Base-by-base conservation (phyloP, 2,113 vertebrate genomes). In the Agapornis roseicollis region DNA sequence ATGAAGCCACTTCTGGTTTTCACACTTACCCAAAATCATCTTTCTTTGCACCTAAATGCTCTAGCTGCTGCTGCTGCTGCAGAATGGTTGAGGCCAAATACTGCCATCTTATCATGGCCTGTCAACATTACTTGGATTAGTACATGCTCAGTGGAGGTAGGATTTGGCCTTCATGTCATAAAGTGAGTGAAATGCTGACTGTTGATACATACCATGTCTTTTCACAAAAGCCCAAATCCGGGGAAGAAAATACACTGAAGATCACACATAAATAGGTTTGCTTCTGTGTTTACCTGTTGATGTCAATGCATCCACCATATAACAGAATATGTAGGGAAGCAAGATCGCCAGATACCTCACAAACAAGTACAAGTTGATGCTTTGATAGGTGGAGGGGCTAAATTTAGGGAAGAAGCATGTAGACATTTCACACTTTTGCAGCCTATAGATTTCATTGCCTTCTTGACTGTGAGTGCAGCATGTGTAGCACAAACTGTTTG, bases 401-500 rank as follows among this genome's bases (percentile, higher is more conserved):
- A 55, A 41, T 79, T 84, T 84, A 89, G 61, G 44, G 42, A 81
- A 82, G 82, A 50, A 88, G n/a, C 60, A 16, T 29, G 61, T 61
- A 76, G 66, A 73, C 65, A 79, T 94, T 92, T 93, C 86, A 90
- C 49, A 37, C 69, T 83, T 91, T 1, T 16, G 37, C 84, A 87
- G 49, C 44, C 64, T 68, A 5, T 83, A 39, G 73, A 68, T 95
- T 95, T 86, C 78, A 83, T 87, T 88, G 42, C 53, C 44, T 87
- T 89, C 74, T 85, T 68, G 69, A 79, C 83, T 87, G 61, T 89
- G 83, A 96, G 85, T 74, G 58, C 53, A 88, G 85, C 69, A 8
- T 44, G 89, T 94, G 91, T 97, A 96, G 95, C 89, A 89, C 92
- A 89, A 89, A 90, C 60, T 88, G 37, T 95, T 88, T 63, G 15